Percentiles rank a stretch among this genome's conserved stretches.
Evolutionary conservation across 2,113 vertebrate genomes (phyloP).

Genomic region (Cygnus atratus): DNA sequence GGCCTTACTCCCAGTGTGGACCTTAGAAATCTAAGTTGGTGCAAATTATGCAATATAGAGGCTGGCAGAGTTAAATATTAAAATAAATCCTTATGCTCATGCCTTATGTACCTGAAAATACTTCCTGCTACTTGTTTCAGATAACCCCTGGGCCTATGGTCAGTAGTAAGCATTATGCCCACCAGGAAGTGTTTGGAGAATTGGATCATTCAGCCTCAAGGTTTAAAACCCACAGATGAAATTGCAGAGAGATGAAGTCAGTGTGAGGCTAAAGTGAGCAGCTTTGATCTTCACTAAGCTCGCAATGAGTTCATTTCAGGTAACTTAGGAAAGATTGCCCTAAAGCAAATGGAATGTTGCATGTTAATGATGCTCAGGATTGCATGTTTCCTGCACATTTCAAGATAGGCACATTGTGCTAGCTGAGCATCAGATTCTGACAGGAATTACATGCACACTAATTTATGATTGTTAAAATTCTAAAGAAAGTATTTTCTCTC

Average conservation of each 20-base stretch:
- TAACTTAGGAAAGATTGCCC: not conserved
- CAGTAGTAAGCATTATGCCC: not conserved
- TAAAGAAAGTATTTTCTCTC: not conserved
- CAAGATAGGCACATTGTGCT: not conserved
- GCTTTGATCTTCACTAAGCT: slow-evolving; percentile 13
- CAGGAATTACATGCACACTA: not conserved
- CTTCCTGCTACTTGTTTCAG: not conserved
- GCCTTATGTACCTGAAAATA: not conserved
- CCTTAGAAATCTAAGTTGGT: not conserved
- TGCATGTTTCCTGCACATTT: not conserved
- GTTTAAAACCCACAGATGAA: not conserved
- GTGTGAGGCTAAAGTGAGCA: not conserved
- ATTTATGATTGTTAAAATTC: not conserved
- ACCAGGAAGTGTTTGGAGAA: not conserved
- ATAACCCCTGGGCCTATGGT: not conserved
- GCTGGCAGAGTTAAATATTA: not conserved
- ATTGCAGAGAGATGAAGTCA: not conserved
- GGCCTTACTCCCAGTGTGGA: not conserved
- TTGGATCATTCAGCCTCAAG: not conserved
- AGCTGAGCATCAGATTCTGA: not conserved
- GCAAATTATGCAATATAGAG: not conserved
- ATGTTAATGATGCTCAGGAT: not conserved
- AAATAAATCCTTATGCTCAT: not conserved
- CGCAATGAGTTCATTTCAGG: not conserved
- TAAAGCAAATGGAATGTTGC: not conserved